Evolutionary conservation across 2,888 invertebrate genomes (phyloP), one percentile per base, ranked within the genome.

Genomic region (Penaeus monodon): DNA sequence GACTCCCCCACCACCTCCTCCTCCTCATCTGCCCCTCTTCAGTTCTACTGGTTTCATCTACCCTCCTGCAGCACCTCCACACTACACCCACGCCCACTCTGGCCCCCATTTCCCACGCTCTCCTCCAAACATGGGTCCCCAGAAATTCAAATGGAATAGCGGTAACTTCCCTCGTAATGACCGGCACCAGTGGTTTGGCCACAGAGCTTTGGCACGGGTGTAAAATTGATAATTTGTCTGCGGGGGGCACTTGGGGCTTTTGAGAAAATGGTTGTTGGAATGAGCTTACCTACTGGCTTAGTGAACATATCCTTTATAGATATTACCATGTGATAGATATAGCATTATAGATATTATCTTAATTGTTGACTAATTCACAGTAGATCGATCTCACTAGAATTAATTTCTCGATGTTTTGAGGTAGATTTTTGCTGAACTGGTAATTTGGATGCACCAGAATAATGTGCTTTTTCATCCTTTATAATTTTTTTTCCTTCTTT

Each of bases 381-480:
- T 81, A 86, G 82, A 64, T 57, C 29, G 86, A 86, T 86, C 86
- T 86, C 86, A 86, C 24, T 86, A 86, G 86, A 77, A 77, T 86
- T 86, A 86, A 86, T 81, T 10, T 70, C 64, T n/a, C 70, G n/a
- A 63, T 63, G 38, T 68, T 64, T 64, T 81, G 38, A 38, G 79
- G 38, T 81, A 73, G 64, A 64, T 73, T 74, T n/a, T 73, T 68
- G 73, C 73, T 73, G 73, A 73, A 49, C 81, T 57, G 81, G 70
- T 81, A 49, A 81, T 66, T n/a, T 27, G 20, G 66, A 73, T 63
- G 73, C 81, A 82, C 76, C 49, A 29, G 7, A 76, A 76, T 76
- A 76, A 76, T 77, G 49, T 49, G 22, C 63, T 57, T 77, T 57
- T 77, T 10, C 63, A 44, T 29, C 29, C 73, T 7, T 7, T n/a